Percentiles rank a stretch among this genome's conserved stretches.
Evolutionary conservation across 2,797 vertebrate species (phyloP).

Genomic region (Numenius phaeopus): DNA sequence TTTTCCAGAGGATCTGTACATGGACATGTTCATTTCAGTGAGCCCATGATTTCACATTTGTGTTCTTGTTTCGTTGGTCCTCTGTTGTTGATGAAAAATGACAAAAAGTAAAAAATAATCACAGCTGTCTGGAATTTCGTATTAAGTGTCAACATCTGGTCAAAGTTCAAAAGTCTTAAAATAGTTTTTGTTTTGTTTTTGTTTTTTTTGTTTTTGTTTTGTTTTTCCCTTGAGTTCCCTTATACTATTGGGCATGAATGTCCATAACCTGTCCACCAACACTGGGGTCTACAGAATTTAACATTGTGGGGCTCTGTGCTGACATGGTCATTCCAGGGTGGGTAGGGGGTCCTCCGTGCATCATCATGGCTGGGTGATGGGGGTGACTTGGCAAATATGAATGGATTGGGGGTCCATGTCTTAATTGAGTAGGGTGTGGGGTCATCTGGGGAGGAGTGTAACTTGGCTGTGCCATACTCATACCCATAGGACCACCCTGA

Average conservation of each 20-base stretch:
- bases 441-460: constrained; percentile 93
- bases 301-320: constrained; percentile 91
- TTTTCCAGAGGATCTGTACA: constrained; percentile 89
- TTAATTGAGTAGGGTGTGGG: constrained; percentile 89
- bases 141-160: constrained; percentile 95
- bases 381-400: constrained; percentile 90
- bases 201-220: constrained; percentile 11
- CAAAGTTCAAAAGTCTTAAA: constrained; percentile 97
- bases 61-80: constrained; percentile 90
- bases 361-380: constrained; percentile 93
- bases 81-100: constrained; percentile 94
- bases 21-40: constrained; percentile 88
- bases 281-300: constrained; percentile 92
- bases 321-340: constrained; percentile 94
- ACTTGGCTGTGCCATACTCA: constrained; percentile 95
- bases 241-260: constrained; percentile 93
- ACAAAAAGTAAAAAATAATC: constrained; percentile 95
- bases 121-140: constrained; percentile 98
- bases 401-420: constrained; percentile 90
- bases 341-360: constrained; percentile 94
- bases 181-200: constrained; percentile 83
- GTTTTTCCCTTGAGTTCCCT: constrained; percentile 90
- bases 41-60: constrained; percentile 97
- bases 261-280: constrained; percentile 93
- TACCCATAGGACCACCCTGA: constrained; percentile 99